These are phyloP conservation scores for Bos taurus DNA, from an alignment of 2,113 vertebrate genomes.

Conservation along the genomic window DNA sequence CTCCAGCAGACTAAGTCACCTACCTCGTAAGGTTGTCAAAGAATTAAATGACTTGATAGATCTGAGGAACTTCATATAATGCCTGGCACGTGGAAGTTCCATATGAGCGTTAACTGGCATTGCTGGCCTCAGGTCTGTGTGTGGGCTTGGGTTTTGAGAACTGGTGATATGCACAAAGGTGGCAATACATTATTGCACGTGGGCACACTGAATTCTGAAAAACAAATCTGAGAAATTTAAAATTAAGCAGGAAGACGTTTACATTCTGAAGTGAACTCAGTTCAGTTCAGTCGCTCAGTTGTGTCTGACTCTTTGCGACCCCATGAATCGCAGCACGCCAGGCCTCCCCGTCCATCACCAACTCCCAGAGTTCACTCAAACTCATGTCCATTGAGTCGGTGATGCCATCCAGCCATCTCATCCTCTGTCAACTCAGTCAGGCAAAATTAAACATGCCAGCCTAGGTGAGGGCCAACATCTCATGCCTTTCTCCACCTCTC, in stretches of 20 bases:
- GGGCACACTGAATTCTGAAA: not conserved
- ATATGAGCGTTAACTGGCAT: not conserved
- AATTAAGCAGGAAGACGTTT: not conserved
- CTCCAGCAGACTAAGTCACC: not conserved
- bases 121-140: not conserved
- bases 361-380: too few relatives aligned
- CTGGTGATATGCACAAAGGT: not conserved
- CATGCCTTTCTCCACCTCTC: not conserved
- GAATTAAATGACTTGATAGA: not conserved
- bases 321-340: too few relatives aligned
- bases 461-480: not conserved
- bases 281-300: not conserved
- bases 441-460: not conserved
- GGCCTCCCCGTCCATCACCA: too few relatives aligned
- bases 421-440: not conserved
- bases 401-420: too few relatives aligned
- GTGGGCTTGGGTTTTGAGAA: not conserved
- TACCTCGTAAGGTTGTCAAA: not conserved
- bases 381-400: too few relatives aligned
- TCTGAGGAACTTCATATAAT: not conserved
- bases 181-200: not conserved
- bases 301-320: too few relatives aligned
- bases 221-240: not conserved
- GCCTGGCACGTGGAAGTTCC: not conserved
- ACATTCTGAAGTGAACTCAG: not conserved